phyloP scores from a whole-genome alignment of 2,113 vertebrate species.

The Tapirus terrestris region DNA sequence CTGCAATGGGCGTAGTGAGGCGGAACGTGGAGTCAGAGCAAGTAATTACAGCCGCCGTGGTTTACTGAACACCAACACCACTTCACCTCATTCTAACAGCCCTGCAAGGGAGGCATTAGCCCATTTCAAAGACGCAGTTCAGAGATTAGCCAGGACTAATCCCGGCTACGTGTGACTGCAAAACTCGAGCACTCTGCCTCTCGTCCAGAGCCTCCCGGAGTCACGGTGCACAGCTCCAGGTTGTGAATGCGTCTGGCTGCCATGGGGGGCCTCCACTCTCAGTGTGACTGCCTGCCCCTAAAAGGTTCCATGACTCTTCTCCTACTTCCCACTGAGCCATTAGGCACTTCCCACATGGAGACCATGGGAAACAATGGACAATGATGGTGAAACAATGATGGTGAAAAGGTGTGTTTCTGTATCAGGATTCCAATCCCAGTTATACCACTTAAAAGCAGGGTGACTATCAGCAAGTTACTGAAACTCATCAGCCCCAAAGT shows the following conservation, averaged over 20 bases:
- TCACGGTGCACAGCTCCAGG: background rate
- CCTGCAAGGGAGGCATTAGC: background rate
- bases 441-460: background rate
- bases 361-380: background rate
- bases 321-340: background rate
- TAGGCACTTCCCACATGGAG: background rate
- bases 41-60: background rate
- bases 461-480: background rate
- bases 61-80: background rate
- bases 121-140: background rate
- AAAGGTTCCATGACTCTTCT: background rate
- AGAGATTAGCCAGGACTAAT: no score
- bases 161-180: no score
- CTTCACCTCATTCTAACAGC: background rate
- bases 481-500: background rate
- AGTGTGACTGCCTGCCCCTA: no score
- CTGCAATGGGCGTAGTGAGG: background rate
- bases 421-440: background rate
- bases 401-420: background rate
- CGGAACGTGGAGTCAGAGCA: background rate
- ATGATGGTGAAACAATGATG: accelerated
- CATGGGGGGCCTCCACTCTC: background rate
- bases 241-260: accelerated
- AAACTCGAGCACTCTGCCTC: background rate
- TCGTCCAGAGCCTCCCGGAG: accelerated